phyloP scores from a whole-genome alignment of 2,888 invertebrate genomes.

The Helicoverpa assulta region DNA sequence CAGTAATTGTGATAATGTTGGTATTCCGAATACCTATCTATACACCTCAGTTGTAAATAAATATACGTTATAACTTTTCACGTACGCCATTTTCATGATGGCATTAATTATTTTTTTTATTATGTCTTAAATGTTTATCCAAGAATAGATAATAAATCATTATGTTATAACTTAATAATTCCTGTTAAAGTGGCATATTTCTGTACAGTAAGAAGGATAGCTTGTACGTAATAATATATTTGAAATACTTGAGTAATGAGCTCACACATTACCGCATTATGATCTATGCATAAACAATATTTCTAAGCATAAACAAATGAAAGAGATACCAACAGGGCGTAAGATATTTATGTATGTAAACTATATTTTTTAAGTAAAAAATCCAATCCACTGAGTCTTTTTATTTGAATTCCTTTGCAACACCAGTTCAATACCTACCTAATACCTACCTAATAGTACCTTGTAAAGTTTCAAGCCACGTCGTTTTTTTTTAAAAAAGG shows the following conservation, averaged over 20 bases:
- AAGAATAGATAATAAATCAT: background rate
- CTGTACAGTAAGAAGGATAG: background rate
- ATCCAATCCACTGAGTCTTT: background rate
- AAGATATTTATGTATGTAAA: background rate
- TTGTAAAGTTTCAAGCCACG: too few relatives aligned
- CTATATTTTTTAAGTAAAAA: background rate
- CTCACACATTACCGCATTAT: background rate
- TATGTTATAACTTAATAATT: background rate
- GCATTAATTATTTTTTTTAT: background rate
- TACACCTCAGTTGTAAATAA: slow-evolving; percentile 42
- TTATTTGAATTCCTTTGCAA: background rate
- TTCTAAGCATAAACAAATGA: background rate
- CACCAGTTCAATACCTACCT: too few relatives aligned
- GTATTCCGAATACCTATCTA: slow-evolving; percentile 13
- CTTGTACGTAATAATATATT: slow-evolving; percentile 13
- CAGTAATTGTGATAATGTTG: slow-evolving; percentile 47
- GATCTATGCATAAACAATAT: background rate
- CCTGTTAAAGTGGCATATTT: slow-evolving; percentile 26
- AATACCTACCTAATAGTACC: too few relatives aligned
- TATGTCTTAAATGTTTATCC: background rate
- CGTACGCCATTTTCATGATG: slow-evolving; percentile 2
- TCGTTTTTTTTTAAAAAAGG: too few relatives aligned
- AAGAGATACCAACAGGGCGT: background rate
- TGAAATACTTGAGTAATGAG: background rate
- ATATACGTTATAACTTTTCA: slow-evolving; percentile 9